Percentiles rank a stretch among this genome's conserved stretches.
phyloP scores from a whole-genome alignment of 2,797 vertebrate species.

The Psittacula echo region DNA sequence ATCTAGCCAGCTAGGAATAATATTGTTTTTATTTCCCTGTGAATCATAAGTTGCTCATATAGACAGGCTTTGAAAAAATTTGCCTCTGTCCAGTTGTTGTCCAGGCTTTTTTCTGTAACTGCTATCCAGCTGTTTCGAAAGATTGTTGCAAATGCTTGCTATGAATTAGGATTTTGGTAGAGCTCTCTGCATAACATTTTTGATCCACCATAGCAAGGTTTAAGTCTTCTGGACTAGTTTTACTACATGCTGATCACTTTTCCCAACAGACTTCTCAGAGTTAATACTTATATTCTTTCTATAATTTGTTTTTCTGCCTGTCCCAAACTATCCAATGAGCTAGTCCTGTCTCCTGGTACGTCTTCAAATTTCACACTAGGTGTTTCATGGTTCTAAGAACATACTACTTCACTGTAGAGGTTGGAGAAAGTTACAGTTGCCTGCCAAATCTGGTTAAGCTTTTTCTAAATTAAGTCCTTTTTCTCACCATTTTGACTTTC shows the following conservation, averaged over 20 bases:
- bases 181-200: not conserved
- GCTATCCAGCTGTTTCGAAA: not conserved
- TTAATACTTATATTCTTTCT: not conserved
- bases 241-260: not conserved
- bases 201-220: not conserved
- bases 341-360: not conserved
- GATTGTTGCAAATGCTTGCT: not conserved
- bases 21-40: not conserved
- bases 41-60: not conserved
- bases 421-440: not conserved
- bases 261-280: not conserved
- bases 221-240: not conserved
- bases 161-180: not conserved
- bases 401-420: not conserved
- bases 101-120: not conserved
- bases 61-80: not conserved
- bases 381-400: not conserved
- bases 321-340: not conserved
- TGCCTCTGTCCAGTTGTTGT: not conserved
- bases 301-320: not conserved
- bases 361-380: not conserved
- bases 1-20: not conserved
- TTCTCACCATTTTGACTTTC: not conserved
- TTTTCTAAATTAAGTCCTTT: not conserved
- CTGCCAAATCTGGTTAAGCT: not conserved